Evolutionary conservation across 2,113 vertebrate species (phyloP), one percentile per base, ranked within the genome.

Genomic region (Megaleporinus macrocephalus): DNA sequence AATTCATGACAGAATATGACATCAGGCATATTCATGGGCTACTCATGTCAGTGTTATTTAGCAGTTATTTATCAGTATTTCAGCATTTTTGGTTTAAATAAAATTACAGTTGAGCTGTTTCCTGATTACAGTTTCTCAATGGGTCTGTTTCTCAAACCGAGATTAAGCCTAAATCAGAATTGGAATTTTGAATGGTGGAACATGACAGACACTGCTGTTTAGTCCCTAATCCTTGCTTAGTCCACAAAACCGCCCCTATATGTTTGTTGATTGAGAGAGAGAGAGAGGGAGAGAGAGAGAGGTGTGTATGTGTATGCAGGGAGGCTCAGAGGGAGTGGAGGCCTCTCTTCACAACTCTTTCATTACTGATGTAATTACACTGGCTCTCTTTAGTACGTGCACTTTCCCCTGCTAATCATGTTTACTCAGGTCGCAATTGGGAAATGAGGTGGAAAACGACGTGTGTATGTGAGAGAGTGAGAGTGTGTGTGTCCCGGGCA

Each of bases 391-490:
- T 87, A 85, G 80, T 79, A 84, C 85, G 71, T 86, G 86, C 84
- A 88, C 91, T 92, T 84, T 90, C 89, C 89, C 29, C 86, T 68
- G 84, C 87, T 91, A 91, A 93, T 91, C 90, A 88, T 93, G 91
- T 93, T 94, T 94, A 89, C 88, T 87, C 89, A 91, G 89, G 76
- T 91, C 87, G 81, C 86, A 91, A 86, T 91, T 90, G 89, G 87
- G 91, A 95, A 93, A 94, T 94, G 92, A 94, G 91, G 88, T 91
- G 92, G 91, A 93, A 94, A 93, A 90, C 47, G 41, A 81, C 86
- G 70, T 20, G 72, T 75, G 86, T 4, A 79, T 86, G 87, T 83
- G 66, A 65, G 69, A 29, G 55, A 63, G 73, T 78, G 85, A 75
- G 75, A 70, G 71, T 41, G 80, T 78, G 79, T 86, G 78, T 69